Evolutionary conservation across 2,888 invertebrate genomes (phyloP), one percentile per base, ranked within the genome.

Genomic region (Sinelater perroti): DNA sequence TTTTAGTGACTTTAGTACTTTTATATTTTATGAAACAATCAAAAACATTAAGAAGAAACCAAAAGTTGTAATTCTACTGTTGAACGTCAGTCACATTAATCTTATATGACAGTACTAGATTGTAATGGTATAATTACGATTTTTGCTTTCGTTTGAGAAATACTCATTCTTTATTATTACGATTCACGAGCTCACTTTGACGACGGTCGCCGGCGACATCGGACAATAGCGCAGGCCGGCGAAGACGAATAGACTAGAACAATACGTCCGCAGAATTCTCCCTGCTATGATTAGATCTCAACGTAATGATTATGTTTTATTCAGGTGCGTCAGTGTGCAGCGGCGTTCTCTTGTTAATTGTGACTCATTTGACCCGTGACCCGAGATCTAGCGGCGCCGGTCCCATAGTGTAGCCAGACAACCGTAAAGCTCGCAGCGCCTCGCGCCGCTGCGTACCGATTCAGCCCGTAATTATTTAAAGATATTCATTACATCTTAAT

Each of bases 321-420:
- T 66, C 62, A 53, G 64, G 64, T 62, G 68, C 65, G 62, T 63
- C 60, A 60, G 56, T 61, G 60, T 60, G 62, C 60, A 56, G 66
- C 66, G 68, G 68, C 68, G 62, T 67, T 62, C 57, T 63, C 67
- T 68, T 63, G 62, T 68, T 70, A 70, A 67, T 68, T 69, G 67
- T 70, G 70, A 69, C 63, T 68, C 67, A 67, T 67, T 60, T 67
- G 68, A 70, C 67, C 70, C 67, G 51, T 68, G 69, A 67, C 63
- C 69, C 56, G 50, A 56, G 56, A 58, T 64, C 65, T 63, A 56
- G 61, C 62, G 67, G 64, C 67, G 65, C 65, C 65, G 62, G 49
- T 56, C 49, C 42, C 60, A 62, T 59, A 61, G 55, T 51, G 44
- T 38, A 45, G 13, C 31, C 55, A 51, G 59, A 60, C 55, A 55